Percentiles rank a stretch among this genome's conserved stretches.
Evolutionary conservation across 2,797 vertebrate species (phyloP).

Genomic region (Manis pentadactyla): DNA sequence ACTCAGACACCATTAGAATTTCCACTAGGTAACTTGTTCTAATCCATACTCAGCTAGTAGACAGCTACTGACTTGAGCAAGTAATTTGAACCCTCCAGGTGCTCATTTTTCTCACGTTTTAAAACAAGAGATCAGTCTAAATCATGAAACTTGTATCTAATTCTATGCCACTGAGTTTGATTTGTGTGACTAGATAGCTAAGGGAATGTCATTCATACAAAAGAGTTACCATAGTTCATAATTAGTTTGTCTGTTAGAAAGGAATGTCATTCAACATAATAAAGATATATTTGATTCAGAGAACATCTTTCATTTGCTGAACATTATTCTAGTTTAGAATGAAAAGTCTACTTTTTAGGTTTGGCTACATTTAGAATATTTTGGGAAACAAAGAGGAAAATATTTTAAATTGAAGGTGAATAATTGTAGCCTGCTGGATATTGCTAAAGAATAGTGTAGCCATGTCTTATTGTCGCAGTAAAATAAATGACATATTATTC

Average conservation of each 20-base stretch:
- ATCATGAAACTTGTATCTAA: background rate
- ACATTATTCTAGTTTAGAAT: background rate
- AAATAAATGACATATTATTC: background rate
- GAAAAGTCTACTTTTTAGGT: background rate
- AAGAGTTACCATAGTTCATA: background rate
- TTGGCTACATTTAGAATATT: constrained; percentile 1
- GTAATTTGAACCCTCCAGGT: background rate
- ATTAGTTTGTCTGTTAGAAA: background rate
- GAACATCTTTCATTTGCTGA: background rate
- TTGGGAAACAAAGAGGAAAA: background rate
- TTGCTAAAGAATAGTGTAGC: background rate
- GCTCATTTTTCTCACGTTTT: background rate
- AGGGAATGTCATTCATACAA: background rate
- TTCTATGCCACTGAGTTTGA: background rate
- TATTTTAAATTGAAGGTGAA: background rate
- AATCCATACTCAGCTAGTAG: background rate
- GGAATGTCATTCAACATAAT: background rate
- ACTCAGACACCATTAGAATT: background rate
- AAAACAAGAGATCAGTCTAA: background rate
- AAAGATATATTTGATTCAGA: background rate
- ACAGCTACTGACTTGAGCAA: background rate
- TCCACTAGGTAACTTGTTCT: background rate
- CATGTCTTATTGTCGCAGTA: background rate
- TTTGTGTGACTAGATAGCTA: background rate
- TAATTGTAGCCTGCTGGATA: background rate